Conservation (phyloP, 2,797 vertebrate species). For the Buceros bicornis region DNA sequence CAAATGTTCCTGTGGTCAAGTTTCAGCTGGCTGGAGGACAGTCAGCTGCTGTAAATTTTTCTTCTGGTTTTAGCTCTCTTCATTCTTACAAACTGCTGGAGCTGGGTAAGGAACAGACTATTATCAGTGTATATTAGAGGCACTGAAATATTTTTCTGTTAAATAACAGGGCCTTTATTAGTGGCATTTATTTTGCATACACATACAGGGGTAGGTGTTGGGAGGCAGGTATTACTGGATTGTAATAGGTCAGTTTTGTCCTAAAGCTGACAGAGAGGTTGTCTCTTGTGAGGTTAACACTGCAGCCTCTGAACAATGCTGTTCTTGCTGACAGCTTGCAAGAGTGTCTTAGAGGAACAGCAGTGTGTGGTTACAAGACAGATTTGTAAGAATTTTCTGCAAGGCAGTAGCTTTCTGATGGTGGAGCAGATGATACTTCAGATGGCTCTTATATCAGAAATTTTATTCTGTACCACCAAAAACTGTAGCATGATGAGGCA, state of each 20-base stretch:
- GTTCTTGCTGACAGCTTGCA: neutral
- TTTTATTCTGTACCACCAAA: neutral
- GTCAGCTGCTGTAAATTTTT: constrained; percentile 19
- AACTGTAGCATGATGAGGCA: neutral
- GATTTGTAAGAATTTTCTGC: neutral
- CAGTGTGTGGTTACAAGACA: rapidly evolving
- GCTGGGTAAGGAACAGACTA: neutral
- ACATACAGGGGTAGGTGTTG: neutral
- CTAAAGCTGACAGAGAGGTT: neutral
- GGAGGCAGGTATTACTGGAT: neutral
- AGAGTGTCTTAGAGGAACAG: neutral
- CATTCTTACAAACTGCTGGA: constrained; percentile 4
- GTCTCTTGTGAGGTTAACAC: neutral
- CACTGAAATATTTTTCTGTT: neutral
- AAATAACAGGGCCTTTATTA: neutral
- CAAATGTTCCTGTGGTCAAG: constrained; percentile 28
- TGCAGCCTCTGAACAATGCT: neutral
- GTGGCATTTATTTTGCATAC: neutral
- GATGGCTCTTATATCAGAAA: neutral
- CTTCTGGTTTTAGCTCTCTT: constrained; percentile 27
- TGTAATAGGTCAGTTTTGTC: neutral
- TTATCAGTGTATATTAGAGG: neutral
- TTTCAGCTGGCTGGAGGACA: constrained; percentile 24
- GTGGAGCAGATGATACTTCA: neutral
- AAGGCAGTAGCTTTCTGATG: neutral